Base-by-base conservation (phyloP, 1,140 invertebrate species). In the Acromyrmex charruanus region DNA sequence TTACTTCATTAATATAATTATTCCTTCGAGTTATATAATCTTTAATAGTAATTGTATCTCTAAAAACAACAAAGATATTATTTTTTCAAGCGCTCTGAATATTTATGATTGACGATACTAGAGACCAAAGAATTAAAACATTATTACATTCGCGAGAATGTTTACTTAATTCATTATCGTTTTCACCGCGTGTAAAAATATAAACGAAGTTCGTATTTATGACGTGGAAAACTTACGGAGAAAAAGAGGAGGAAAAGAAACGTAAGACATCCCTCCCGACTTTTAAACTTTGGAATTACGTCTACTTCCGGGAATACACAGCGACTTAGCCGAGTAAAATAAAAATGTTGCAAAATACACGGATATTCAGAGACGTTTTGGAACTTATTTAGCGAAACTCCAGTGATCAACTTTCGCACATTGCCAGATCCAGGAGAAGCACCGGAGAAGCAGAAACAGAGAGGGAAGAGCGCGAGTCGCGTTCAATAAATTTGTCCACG, bases 241-340 rank as follows among this genome's bases (percentile, higher is more conserved):
- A 58, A 59, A 61, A 59, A 75, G 55, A 75, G 14, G 25, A 14
- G 3, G 14, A 25, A 28, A 25, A 59, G 66, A 72, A 68, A 71
- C 7, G 25, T 16, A 51, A 49, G 69, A 61, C 58, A 18, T 14
- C 14, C 39, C 28, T 74, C 3, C 80, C 69, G 80, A 84, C 69
- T 84, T 75, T 84, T 84, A 75, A 84, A 84, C 80, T 84, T 84
- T 31, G 55, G 39, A 84, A 84, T 84, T 84, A 63, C 80, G 69
- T 63, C 55, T 69, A 72, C 79, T 82, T 82, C 55, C 55, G 68
- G n/a, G 39, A 44, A 25, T 66, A 49, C 35, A 58, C 44, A 21
- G 25, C 68, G 53, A 74, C 65, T 81, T 71, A 44, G 51, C 0
- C 35, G 39, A 61, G n/a, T 55, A 28, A 84, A 84, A 84, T 63